phyloP scores from a whole-genome alignment of 2,113 vertebrate genomes.

The Neolamprologus modestus region DNA sequence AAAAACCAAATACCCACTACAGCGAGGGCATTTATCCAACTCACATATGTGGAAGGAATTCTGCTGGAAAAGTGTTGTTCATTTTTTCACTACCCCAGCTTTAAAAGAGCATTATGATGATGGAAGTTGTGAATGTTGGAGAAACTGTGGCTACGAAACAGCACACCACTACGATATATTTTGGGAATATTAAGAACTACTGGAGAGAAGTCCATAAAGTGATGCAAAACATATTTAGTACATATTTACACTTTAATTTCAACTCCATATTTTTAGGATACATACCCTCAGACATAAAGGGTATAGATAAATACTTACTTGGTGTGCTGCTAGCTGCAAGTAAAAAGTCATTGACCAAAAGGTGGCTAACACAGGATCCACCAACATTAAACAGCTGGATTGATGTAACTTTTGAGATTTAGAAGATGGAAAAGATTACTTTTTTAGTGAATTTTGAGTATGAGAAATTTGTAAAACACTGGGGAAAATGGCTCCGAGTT shows the following conservation, averaged over 20 bases:
- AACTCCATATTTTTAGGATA: neutral
- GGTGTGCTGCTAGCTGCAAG: neutral
- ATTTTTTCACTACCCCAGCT: neutral
- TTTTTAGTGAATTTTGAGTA: too few relatives aligned
- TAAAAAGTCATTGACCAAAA: neutral
- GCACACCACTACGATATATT: neutral
- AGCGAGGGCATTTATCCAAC: fast-evolving
- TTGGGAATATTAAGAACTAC: neutral
- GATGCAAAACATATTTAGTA: neutral
- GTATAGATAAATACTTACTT: neutral
- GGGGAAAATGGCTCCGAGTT: too few relatives aligned
- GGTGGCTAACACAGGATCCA: neutral
- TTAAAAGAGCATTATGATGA: neutral
- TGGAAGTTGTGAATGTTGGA: neutral
- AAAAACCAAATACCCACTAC: neutral
- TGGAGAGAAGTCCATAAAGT: neutral
- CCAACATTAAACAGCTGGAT: neutral
- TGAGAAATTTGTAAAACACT: too few relatives aligned
- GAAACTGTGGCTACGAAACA: neutral
- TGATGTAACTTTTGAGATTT: neutral
- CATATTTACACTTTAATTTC: neutral
- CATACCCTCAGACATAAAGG: neutral
- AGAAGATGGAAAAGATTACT: neutral
- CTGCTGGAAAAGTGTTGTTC: fast-evolving
- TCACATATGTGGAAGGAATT: neutral